phyloP scores from a whole-genome alignment of 2,888 invertebrate species.

The Melipona beecheii region DNA sequence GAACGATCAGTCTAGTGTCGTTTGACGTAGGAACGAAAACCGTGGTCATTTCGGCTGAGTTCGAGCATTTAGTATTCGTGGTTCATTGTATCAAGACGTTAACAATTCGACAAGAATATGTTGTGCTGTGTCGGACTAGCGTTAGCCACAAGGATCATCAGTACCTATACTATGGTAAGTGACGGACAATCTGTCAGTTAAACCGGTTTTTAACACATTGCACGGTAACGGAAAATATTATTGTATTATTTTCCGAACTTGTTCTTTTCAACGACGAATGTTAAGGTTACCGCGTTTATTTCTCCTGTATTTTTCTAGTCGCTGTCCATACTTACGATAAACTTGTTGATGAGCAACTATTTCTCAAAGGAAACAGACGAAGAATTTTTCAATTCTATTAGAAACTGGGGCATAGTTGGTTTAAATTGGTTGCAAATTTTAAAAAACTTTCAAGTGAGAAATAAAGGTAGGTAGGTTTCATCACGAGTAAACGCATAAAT shows the following conservation, averaged over 20 bases:
- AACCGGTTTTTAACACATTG: slow-evolving; percentile 24
- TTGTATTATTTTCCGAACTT: slow-evolving; percentile 5
- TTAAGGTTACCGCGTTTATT: background rate
- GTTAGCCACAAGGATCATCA: slow-evolving; percentile 79
- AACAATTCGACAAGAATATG: slow-evolving; percentile 56
- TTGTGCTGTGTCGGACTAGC: slow-evolving; percentile 79
- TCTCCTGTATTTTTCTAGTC: slow-evolving; percentile 68
- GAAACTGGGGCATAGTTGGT: slow-evolving; percentile 78
- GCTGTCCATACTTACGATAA: slow-evolving; percentile 79
- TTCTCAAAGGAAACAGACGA: slow-evolving; percentile 74
- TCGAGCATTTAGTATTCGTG: slow-evolving; percentile 42
- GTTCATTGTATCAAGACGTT: slow-evolving; percentile 40
- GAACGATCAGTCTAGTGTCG: slow-evolving; percentile 43
- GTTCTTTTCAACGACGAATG: background rate
- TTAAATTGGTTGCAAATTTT: slow-evolving; percentile 79
- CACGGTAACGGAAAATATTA: background rate
- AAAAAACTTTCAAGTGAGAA: slow-evolving; percentile 67
- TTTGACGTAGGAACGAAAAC: slow-evolving; percentile 47
- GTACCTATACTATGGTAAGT: slow-evolving; percentile 81
- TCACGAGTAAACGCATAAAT: background rate
- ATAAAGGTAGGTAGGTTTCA: slow-evolving; percentile 75
- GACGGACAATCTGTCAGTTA: slow-evolving; percentile 9
- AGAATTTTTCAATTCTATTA: slow-evolving; percentile 73
- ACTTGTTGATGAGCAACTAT: slow-evolving; percentile 78
- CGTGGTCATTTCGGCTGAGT: slow-evolving; percentile 21